Percentiles rank a stretch among this genome's conserved stretches.
These are phyloP conservation scores for Oryzias sinensis DNA, from an alignment of 2,797 vertebrate genomes.

Conservation along the genomic window DNA sequence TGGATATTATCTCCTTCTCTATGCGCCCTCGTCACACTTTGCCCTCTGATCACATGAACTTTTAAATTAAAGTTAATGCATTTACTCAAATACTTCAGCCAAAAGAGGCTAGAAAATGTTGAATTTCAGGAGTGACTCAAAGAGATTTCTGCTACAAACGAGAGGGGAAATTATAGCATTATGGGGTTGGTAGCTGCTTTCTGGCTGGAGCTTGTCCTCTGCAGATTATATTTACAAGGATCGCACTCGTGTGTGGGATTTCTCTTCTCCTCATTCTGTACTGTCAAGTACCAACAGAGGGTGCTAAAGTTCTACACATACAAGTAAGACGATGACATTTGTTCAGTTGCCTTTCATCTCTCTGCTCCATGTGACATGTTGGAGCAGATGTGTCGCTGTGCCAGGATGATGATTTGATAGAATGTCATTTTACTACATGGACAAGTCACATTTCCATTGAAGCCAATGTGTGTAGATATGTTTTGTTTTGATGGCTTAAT, in stretches of 20 bases:
- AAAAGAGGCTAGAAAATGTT: conserved; percentile 52
- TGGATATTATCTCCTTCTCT: conserved; percentile 44
- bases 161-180: conserved; percentile 30
- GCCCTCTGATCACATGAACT: conserved; percentile 48
- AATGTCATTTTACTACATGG: conserved; percentile 35
- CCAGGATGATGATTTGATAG: conserved; percentile 49
- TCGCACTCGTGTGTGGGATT: no score
- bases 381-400: conserved; percentile 43
- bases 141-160: conserved; percentile 32
- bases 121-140: conserved; percentile 18
- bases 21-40: conserved; percentile 27
- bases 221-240: conserved; percentile 19
- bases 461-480: neutral
- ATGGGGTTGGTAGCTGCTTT: conserved; percentile 13
- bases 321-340: conserved; percentile 36
- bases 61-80: conserved; percentile 62
- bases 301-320: conserved; percentile 58
- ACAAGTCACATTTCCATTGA: neutral
- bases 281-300: conserved; percentile 49
- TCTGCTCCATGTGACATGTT: conserved; percentile 55
- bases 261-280: conserved; percentile 1
- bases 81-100: conserved; percentile 56
- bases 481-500: no score
- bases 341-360: conserved; percentile 49
- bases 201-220: conserved; percentile 15